Percentiles rank a stretch among this genome's conserved stretches.
Evolutionary conservation across 1,140 invertebrate genomes (phyloP).

Genomic region (Drosophila trapezifrons): DNA sequence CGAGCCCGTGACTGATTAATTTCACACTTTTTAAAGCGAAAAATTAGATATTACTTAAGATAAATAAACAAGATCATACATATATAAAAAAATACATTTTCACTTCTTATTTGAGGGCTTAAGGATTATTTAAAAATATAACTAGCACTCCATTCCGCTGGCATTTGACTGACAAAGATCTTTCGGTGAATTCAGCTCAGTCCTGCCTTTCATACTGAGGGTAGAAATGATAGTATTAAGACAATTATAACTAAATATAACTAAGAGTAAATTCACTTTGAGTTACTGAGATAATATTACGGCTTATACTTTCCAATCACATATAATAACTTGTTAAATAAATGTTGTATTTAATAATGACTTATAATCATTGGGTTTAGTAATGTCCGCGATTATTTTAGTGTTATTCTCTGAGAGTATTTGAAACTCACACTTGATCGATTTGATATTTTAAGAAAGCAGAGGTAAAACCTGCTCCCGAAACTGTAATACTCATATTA

Average conservation of each 20-base stretch:
- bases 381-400: neutral
- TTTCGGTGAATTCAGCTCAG: too few species aligned
- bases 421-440: conserved; percentile 20
- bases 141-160: conserved; percentile 6
- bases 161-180: too few species aligned
- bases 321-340: neutral
- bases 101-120: too few species aligned
- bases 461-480: conserved; percentile 3
- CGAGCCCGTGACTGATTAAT: neutral
- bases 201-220: too few species aligned
- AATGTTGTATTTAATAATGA: neutral
- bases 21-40: neutral
- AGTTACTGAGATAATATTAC: too few species aligned
- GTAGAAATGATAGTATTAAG: too few species aligned
- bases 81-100: too few species aligned
- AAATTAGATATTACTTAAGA: neutral
- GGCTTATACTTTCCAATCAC: too few species aligned
- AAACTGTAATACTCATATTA: conserved; percentile 35
- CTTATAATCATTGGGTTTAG: neutral
- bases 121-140: neutral
- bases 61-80: neutral
- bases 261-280: too few species aligned
- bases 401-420: neutral
- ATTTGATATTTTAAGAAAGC: conserved; percentile 28
- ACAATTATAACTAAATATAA: too few species aligned